These are phyloP conservation scores for Limnephilus marmoratus DNA, from an alignment of 2,888 invertebrate genomes.

Conservation along the genomic window DNA sequence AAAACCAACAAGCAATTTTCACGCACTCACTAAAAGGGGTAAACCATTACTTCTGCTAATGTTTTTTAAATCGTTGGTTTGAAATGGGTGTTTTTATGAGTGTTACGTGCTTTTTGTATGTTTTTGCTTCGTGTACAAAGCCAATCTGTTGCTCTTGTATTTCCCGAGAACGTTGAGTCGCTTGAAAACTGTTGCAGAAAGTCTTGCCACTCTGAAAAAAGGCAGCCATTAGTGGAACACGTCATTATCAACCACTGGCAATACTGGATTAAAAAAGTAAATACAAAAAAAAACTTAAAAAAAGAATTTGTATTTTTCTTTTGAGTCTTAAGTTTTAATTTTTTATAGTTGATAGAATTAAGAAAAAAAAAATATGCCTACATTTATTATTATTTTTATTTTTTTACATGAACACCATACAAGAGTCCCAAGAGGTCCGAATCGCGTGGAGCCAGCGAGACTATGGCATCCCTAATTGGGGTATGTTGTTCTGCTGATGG, in stretches of 20 bases:
- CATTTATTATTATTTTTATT: too few species aligned
- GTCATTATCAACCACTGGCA: neutral
- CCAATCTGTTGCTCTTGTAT: constrained; percentile 40
- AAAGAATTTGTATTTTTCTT: neutral
- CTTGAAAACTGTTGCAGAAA: constrained; percentile 37
- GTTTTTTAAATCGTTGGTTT: neutral
- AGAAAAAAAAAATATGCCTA: too few species aligned
- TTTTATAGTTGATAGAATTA: too few species aligned
- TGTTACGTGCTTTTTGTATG: neutral
- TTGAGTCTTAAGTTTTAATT: neutral
- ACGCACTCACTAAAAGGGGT: neutral
- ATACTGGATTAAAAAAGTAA: neutral
- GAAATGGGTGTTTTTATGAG: neutral
- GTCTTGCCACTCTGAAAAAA: constrained; percentile 9
- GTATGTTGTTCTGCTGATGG: too few species aligned
- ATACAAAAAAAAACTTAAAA: neutral
- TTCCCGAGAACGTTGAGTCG: constrained; percentile 14
- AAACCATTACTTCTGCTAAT: neutral
- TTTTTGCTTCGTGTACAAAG: constrained; percentile 11
- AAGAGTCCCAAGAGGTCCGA: too few species aligned
- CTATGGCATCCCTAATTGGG: too few species aligned
- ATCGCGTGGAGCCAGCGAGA: too few species aligned
- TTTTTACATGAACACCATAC: too few species aligned
- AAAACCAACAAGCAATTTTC: neutral
- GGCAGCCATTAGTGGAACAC: neutral